Evolutionary conservation across 2,888 invertebrate species (phyloP), one percentile per base, ranked within the genome.

Genomic region (Phanerotoma sp.): DNA sequence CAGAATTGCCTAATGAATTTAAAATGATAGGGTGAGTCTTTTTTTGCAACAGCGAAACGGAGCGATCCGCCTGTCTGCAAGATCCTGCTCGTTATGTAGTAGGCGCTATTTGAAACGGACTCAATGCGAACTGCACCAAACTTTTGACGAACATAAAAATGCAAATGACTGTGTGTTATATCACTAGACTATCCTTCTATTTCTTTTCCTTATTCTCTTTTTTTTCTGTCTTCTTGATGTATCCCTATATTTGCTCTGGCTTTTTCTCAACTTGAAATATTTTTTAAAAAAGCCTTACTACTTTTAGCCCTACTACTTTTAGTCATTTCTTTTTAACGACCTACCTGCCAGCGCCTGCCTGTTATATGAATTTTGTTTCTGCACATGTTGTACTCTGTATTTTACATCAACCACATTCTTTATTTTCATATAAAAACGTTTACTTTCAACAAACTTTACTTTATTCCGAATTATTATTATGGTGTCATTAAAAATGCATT

Each of bases 1-100:
- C 55, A 60, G 60, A 60, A 62, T 65, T 62, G 63, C 56, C 66
- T 71, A 70, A 72, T 72, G 72, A 72, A 71, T 72, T 71, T 72
- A 65, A 67, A 70, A 71, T 68, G 64, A 70, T 64, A 63, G 64
- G 61, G 54, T 62, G 44, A 45, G 33, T 16, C 63, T 65, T 64
- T 62, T n/a, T 66, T 59, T 55, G 47, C 41, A 10, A 15, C 32
- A 10, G 30, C 28, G 28, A 58, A 44, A 15, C 25, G 22, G 11
- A 50, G 40, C 11, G 46, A 56, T 53, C 50, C 52, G 16, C 46
- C 37, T 18, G 37, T 44, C 28, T 28, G 15, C 22, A n/a, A 16
- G 40, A 21, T 38, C 21, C 10, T 30, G 4, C n/a, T 10, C n/a
- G 28, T 20, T n/a, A 32, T 10, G 20, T 25, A 32, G 50, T 37